Evolutionary conservation across 1,140 invertebrate species (phyloP), one percentile per base, ranked within the genome.

Genomic region (Trialeurodes vaporariorum): DNA sequence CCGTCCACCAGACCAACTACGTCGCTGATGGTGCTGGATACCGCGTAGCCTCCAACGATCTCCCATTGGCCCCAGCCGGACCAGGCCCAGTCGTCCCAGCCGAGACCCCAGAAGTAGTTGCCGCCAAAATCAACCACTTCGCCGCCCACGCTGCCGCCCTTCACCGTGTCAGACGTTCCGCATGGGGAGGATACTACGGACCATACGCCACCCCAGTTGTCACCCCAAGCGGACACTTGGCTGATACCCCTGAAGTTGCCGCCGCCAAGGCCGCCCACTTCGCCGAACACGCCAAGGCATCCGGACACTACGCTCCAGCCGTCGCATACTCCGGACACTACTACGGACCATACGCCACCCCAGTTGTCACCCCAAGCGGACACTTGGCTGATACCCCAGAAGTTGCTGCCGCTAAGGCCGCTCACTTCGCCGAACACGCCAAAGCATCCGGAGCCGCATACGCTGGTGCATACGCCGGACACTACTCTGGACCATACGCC

Each of bases 331-430:
- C 67, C 62, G 61, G 67, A 40, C 34, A 63, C 40, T 68, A 69
- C 72, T 40, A 25, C 67, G 70, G 61, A 61, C 71, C 71, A 25
- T 67, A 68, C 62, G 70, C 70, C n/a, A 34, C 25, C 64, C 64
- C 70, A 25, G 70, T 70, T 21, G 68, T 84, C 1, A 83, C 82
- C 23, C 80, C 81, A 25, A 82, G 84, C 71, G 85, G 84, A 64
- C 81, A 82, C 66, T 82, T 86, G 62, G 75, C 81, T 11, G 84
- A 85, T 70, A 84, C 83, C 1, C 81, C 83, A 40, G 84, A 84
- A 76, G 83, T 85, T 2, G 81, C 82, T 61, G 80, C 80, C 60
- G 83, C 84, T 59, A 83, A 83, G 74, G 81, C 82, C 23, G 80
- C 76, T 2, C 83, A 84, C 70, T 81, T 82, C 72, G 79, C 81